Conservation (phyloP, 2,888 invertebrate species). For the Stomorhina lunata region DNA sequence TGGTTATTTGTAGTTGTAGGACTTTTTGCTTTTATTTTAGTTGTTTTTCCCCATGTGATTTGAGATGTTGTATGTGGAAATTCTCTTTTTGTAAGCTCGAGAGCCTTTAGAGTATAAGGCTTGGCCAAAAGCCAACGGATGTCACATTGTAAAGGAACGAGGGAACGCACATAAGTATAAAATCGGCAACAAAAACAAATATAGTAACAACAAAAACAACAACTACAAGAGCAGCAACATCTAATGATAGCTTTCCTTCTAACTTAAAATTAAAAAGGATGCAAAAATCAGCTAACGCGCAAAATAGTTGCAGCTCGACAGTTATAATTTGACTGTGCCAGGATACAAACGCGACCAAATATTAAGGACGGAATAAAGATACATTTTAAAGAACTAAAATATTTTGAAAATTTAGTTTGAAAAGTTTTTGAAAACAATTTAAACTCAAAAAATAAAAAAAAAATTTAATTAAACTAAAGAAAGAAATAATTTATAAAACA, state of each 20-base stretch:
- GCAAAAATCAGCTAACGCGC: constrained; percentile 64
- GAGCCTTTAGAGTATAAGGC: constrained; percentile 45
- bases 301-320: constrained; percentile 62
- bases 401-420: not conserved
- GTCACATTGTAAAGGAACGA: constrained; percentile 47
- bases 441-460: not conserved
- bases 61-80: constrained; percentile 32
- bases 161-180: not conserved
- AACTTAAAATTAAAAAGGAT: constrained; percentile 59
- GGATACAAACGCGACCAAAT: constrained; percentile 56
- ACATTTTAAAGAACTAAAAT: not conserved
- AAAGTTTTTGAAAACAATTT: not conserved
- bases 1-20: not conserved
- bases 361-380: constrained; percentile 41
- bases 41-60: constrained; percentile 44
- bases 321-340: constrained; percentile 63
- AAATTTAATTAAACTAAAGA: not conserved
- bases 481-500: not conserved
- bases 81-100: constrained; percentile 40
- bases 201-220: not conserved
- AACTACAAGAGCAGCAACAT: constrained; percentile 38
- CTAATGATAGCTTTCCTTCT: constrained; percentile 64
- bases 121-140: constrained; percentile 60
- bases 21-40: not conserved
- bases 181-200: constrained; percentile 14